These are phyloP conservation scores for Aphelocoma coerulescens DNA, from an alignment of 2,113 vertebrate genomes.

Conservation along the genomic window DNA sequence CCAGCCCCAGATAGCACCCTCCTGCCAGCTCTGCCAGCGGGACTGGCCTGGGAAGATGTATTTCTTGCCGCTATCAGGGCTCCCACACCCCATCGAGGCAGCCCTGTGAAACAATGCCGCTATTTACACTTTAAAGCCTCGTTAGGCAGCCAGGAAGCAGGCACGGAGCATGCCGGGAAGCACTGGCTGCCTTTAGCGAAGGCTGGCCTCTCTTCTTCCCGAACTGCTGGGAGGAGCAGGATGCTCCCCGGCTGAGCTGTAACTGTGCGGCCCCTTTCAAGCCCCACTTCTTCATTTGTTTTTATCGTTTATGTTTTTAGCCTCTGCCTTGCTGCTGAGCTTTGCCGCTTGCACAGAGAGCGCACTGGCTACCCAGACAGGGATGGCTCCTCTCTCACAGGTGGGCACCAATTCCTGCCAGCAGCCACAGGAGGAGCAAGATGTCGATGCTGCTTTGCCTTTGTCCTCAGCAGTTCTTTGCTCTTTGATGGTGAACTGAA, in stretches of 20 bases:
- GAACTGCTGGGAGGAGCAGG: background rate
- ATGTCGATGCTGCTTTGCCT: background rate
- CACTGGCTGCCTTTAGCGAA: background rate
- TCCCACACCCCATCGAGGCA: background rate
- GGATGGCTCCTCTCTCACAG: background rate
- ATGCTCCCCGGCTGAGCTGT: background rate
- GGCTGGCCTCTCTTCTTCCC: background rate
- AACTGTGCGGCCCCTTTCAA: background rate
- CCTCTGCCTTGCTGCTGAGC: background rate
- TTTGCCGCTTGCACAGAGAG: background rate
- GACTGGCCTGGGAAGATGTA: background rate
- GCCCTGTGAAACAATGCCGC: slow-evolving; percentile 41
- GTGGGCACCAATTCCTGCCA: accelerated
- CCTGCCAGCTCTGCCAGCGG: background rate
- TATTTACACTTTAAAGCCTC: slow-evolving; percentile 57
- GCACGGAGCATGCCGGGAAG: slow-evolving; percentile 36
- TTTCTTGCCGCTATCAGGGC: background rate
- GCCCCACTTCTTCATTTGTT: background rate
- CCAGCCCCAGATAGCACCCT: background rate
- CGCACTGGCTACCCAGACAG: accelerated
- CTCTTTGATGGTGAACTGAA: background rate
- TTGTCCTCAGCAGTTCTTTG: background rate
- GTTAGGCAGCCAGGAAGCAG: slow-evolving; percentile 37
- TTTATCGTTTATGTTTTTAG: background rate
- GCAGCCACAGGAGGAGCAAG: background rate